Conservation (phyloP, 64 coral and sea anemone genomes). For the Actinia tenebrosa region DNA sequence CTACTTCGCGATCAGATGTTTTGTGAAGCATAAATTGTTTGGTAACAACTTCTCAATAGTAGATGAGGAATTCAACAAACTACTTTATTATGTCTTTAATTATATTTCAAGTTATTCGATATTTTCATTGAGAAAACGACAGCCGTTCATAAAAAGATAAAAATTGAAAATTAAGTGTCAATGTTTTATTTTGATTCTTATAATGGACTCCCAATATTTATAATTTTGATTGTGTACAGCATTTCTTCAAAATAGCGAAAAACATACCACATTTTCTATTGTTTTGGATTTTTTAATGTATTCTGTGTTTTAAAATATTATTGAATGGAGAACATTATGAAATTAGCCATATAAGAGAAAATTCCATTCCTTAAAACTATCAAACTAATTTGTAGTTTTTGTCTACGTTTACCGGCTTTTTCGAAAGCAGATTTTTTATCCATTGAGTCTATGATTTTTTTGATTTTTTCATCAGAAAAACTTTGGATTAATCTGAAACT, state of each 20-base stretch:
- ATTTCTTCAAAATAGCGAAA: background rate
- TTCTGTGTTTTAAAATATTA: background rate
- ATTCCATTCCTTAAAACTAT: background rate
- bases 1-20: too few species aligned
- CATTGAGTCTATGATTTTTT: too few species aligned
- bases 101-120: background rate
- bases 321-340: background rate
- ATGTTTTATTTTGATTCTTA: background rate
- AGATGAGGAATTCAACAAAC: too few species aligned
- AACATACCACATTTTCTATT: background rate
- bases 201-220: background rate
- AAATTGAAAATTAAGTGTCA: background rate
- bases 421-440: too few species aligned
- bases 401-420: too few species aligned
- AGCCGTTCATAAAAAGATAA: background rate
- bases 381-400: too few species aligned
- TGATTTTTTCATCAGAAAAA: too few species aligned
- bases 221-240: background rate
- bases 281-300: background rate
- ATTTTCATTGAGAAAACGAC: background rate
- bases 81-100: background rate
- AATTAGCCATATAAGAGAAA: background rate
- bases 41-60: too few species aligned
- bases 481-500: too few species aligned
- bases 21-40: too few species aligned